These are phyloP conservation scores for Eucera pruinosa DNA, from an alignment of 2,888 invertebrate species.

Conservation along the genomic window DNA sequence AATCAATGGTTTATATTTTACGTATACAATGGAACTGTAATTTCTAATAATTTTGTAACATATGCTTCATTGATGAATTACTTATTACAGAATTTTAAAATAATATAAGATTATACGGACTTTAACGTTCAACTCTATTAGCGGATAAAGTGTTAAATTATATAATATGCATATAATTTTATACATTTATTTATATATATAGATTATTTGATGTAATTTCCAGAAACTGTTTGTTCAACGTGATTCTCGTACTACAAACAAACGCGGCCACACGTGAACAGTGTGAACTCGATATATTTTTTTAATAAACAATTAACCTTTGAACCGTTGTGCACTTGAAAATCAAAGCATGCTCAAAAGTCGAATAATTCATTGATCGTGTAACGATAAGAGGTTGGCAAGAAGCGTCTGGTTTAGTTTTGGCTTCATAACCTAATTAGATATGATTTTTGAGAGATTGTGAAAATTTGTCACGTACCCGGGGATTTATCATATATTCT, in stretches of 20 bases:
- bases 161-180: no score
- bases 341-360: conserved; percentile 5
- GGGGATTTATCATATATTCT: conserved; percentile 19
- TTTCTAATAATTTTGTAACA: neutral
- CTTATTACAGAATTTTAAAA: neutral
- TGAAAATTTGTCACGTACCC: conserved; percentile 49
- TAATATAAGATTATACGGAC: neutral
- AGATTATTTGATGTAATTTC: no score
- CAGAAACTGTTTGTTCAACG: no score
- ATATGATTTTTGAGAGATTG: conserved; percentile 25
- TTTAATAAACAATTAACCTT: conserved; percentile 55
- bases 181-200: no score
- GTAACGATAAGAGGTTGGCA: neutral
- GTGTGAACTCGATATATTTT: neutral
- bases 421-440: conserved; percentile 30
- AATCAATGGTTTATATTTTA: conserved; percentile 14
- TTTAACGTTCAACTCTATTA: no score
- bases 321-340: conserved; percentile 34
- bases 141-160: no score
- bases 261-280: neutral
- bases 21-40: neutral
- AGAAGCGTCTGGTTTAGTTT: neutral
- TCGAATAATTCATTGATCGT: neutral
- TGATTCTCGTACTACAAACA: no score
- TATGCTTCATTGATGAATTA: neutral